Evolutionary conservation across 2,888 invertebrate species (phyloP).

Genomic region (Leucophora obtusa): DNA sequence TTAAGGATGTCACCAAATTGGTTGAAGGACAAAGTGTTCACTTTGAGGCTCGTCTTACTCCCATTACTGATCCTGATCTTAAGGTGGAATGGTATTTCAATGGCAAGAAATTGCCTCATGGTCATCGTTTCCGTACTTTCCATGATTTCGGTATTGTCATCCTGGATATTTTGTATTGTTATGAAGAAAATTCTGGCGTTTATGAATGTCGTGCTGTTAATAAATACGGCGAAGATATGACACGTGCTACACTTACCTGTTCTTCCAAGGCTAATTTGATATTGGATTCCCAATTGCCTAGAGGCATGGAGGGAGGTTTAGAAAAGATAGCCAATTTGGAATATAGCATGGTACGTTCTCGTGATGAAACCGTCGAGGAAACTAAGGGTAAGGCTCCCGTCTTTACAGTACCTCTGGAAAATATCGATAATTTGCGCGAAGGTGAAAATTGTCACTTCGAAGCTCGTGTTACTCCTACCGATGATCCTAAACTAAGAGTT

Average conservation of each 20-base stretch:
- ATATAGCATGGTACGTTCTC: constrained; percentile 89
- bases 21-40: constrained; percentile 97
- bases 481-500: constrained; percentile 93
- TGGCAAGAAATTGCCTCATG: constrained; percentile 93
- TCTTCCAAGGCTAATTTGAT: constrained; percentile 93
- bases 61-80: constrained; percentile 95
- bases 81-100: constrained; percentile 97
- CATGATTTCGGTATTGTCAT: constrained; percentile 98
- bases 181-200: constrained; percentile 96
- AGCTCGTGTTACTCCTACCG: constrained; percentile 91
- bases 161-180: constrained; percentile 95
- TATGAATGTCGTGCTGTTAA: constrained; percentile 96
- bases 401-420: constrained; percentile 92
- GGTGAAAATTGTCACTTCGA: constrained; percentile 96
- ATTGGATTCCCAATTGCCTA: constrained; percentile 94
- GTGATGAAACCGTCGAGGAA: constrained; percentile 86
- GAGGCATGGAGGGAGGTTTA: constrained; percentile 96
- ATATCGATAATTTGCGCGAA: constrained; percentile 91
- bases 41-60: constrained; percentile 94
- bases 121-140: constrained; percentile 97
- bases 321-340: constrained; percentile 95
- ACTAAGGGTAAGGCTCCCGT: constrained; percentile 91
- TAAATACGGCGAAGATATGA: constrained; percentile 92
- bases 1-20: constrained; percentile 89
- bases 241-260: constrained; percentile 91